Conservation (phyloP, 2,888 invertebrate genomes). For the Odiellus spinosus region DNA sequence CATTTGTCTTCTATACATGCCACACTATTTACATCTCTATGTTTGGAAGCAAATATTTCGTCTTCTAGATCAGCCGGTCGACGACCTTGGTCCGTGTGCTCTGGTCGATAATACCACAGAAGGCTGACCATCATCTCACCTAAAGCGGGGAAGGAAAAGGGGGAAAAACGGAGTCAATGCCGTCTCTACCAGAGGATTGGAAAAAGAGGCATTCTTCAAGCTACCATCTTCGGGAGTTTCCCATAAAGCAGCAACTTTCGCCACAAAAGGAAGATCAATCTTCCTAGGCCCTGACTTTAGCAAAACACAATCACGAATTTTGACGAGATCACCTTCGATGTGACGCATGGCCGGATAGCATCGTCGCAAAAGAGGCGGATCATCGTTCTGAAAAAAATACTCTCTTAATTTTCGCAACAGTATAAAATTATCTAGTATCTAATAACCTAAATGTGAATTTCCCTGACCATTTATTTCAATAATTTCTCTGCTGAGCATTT, state of each 20-base stretch:
- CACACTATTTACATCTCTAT: slow-evolving; percentile 86
- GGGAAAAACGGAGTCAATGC: background rate
- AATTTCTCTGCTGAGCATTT: too few relatives aligned
- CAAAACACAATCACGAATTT: slow-evolving; percentile 77
- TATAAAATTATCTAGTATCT: too few relatives aligned
- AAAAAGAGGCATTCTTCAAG: background rate
- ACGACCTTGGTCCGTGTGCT: slow-evolving; percentile 83
- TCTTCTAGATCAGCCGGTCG: slow-evolving; percentile 62
- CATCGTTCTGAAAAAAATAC: slow-evolving; percentile 46
- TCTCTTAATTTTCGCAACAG: slow-evolving; percentile 2
- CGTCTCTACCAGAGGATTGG: background rate
- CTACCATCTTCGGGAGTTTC: slow-evolving; percentile 81
- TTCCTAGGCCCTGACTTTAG: slow-evolving; percentile 65
- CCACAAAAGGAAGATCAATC: slow-evolving; percentile 81
- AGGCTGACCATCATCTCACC: slow-evolving; percentile 96
- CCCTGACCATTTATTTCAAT: too few relatives aligned
- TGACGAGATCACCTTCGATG: slow-evolving; percentile 62
- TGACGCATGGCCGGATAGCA: slow-evolving; percentile 86
- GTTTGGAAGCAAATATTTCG: slow-evolving; percentile 89
- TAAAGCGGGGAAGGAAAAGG: too few relatives aligned
- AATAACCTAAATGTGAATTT: too few relatives aligned
- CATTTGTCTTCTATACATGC: slow-evolving; percentile 97
- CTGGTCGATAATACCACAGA: slow-evolving; percentile 93
- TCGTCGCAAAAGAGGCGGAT: slow-evolving; percentile 51
- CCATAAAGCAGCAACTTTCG: slow-evolving; percentile 85